These are phyloP conservation scores for Etheostoma perlongum DNA, from an alignment of 2,797 vertebrate genomes.

Conservation along the genomic window DNA sequence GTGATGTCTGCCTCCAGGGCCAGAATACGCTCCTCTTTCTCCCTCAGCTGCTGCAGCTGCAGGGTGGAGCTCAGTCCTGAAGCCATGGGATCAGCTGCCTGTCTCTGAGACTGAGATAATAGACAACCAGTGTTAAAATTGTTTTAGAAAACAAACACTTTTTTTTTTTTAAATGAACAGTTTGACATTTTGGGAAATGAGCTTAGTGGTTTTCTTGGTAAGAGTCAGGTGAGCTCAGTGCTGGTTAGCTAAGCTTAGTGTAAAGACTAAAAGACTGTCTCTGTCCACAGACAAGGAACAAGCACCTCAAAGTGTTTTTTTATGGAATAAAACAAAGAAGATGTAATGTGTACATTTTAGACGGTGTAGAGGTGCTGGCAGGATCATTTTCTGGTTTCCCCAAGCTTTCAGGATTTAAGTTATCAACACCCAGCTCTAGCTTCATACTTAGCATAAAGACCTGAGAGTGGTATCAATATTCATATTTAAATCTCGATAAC, in stretches of 20 bases:
- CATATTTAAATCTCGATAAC: background rate
- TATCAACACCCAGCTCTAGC: background rate
- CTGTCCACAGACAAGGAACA: background rate
- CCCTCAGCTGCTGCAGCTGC: slow-evolving; percentile 92
- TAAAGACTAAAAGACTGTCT: background rate
- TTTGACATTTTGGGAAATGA: background rate
- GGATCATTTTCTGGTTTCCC: background rate
- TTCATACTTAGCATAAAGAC: background rate
- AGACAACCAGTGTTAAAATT: slow-evolving; percentile 6
- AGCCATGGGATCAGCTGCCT: slow-evolving; percentile 20
- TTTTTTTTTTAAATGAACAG: background rate
- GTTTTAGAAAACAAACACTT: background rate
- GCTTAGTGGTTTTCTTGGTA: background rate
- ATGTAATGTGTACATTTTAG: background rate
- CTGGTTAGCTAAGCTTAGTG: background rate
- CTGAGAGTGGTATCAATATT: background rate
- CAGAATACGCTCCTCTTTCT: slow-evolving; percentile 93
- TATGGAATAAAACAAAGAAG: background rate
- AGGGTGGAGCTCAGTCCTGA: slow-evolving; percentile 82
- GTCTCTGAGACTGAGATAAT: slow-evolving; percentile 49
- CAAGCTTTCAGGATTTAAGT: background rate
- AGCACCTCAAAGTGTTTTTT: background rate
- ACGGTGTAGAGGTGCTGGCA: background rate
- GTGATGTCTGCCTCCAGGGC: slow-evolving; percentile 98
- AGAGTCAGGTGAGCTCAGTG: background rate